Evolutionary conservation across 2,797 vertebrate genomes (phyloP).

Genomic region (Gambusia yucatana): DNA sequence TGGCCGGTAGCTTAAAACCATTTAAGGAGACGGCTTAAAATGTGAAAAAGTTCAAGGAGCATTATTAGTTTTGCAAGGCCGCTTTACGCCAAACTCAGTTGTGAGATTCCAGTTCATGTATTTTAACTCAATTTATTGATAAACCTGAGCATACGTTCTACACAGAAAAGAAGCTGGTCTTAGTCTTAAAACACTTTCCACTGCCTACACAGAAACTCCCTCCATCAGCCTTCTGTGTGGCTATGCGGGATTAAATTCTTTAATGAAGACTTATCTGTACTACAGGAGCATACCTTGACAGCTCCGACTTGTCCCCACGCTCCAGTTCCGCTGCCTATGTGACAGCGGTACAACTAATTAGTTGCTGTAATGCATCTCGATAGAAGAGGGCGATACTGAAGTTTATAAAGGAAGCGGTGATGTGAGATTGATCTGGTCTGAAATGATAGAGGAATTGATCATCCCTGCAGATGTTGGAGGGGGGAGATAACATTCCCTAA

Average conservation of each 20-base stretch:
- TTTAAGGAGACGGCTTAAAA: not conserved
- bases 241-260: constrained; percentile 18
- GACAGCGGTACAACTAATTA: constrained; percentile 62
- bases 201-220: not conserved
- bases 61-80: not conserved
- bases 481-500: constrained; percentile 61
- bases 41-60: not conserved
- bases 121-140: not conserved
- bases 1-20: not conserved
- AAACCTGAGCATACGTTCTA: not conserved
- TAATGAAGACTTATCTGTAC: constrained; percentile 48
- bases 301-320: constrained; percentile 34
- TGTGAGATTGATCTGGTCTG: constrained; percentile 68
- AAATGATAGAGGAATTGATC: constrained; percentile 76
- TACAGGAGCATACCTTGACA: constrained; percentile 40
- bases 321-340: constrained; percentile 27
- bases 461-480: constrained; percentile 46
- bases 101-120: not conserved
- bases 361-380: constrained; percentile 58
- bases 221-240: constrained; percentile 2
- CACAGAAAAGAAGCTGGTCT: not conserved
- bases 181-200: not conserved
- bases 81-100: not conserved
- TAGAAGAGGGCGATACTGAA: constrained; percentile 61
- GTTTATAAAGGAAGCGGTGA: constrained; percentile 54